These are phyloP conservation scores for Phyllostomus discolor DNA, from an alignment of 2,113 vertebrate species.

Conservation along the genomic window DNA sequence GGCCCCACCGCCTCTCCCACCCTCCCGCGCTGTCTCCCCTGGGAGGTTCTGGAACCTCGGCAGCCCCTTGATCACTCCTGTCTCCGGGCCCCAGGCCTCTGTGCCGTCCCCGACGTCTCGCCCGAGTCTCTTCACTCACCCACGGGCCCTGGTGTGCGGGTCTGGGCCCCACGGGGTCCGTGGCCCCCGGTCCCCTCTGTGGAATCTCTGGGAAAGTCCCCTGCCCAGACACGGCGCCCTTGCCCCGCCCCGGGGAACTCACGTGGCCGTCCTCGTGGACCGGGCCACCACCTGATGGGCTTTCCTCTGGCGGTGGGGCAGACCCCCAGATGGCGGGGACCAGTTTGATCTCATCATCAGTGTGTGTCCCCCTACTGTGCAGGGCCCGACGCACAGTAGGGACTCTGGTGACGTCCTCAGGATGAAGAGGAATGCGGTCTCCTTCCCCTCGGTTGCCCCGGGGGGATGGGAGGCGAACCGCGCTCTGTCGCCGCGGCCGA, in stretches of 20 bases:
- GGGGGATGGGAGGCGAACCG: neutral
- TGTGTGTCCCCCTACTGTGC: accelerated
- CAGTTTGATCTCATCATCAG: accelerated
- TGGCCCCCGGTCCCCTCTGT: accelerated
- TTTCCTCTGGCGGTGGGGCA: accelerated
- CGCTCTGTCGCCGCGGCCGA: accelerated
- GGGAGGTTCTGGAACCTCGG: neutral
- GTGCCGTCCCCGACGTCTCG: accelerated
- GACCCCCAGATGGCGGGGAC: neutral
- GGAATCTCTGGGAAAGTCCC: neutral
- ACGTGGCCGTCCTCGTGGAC: accelerated
- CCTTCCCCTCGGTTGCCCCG: accelerated
- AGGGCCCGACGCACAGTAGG: accelerated
- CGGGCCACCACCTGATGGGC: accelerated
- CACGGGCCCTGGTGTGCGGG: accelerated
- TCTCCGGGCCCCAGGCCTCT: neutral
- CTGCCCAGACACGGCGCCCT: accelerated
- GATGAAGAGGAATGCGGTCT: accelerated
- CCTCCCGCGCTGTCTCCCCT: accelerated
- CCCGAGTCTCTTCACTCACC: accelerated
- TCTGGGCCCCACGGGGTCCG: accelerated
- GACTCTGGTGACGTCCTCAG: neutral
- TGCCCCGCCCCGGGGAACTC: accelerated
- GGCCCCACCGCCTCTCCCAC: neutral
- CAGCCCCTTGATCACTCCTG: accelerated